Base-by-base conservation (phyloP, 2,797 vertebrate species). In the Anguilla megastoma region DNA sequence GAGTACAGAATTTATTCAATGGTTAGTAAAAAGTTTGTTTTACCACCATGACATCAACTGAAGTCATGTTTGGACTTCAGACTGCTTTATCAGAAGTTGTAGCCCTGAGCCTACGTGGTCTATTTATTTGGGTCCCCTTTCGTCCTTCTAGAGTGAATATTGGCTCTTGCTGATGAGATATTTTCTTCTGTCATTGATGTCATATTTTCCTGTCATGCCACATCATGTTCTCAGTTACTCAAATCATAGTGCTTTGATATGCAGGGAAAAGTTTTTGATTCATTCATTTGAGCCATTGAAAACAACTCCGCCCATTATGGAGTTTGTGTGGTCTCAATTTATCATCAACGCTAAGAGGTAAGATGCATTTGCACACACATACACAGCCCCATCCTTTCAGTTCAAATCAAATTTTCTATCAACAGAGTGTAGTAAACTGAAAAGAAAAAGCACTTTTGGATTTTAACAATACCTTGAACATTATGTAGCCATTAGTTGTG, bases 371-470 rank as follows among this genome's bases (percentile, higher is more conserved):
- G 12, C 69, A 74, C 36, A 48, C 76, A 80, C 41, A 10, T 2
- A 80, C 36, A 21, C 16, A 45, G 16, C 36, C 41, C 18, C 33
- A 14, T 36, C 9, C 36, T 18, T 33, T 12, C 71, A 36, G 69
- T 71, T 76, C 30, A 76, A 36, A 36, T 76, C 12, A 36, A 36
- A 36, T 33, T 76, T 30, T 76, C 33, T 76, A 30, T 33, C 71
- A 76, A 76, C 71, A 36, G 71, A 33, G 71, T 33, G 76, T 21
- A 41, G 41, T 6, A 21, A 80, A 21, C 36, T 45, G 36, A 18
- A 80, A 24, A 80, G 76, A 36, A 74, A 74, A 74, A 74, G 69
- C 69, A 36, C 69, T 74, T 33, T 36, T 74, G 27, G 69, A 14
- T 33, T 74, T 30, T 74, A 12, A 6, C 76, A 80, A 80, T 45